Evolutionary conservation across 2,888 invertebrate species (phyloP), one percentile per base, ranked within the genome.

Genomic region (Eulithis prunata): DNA sequence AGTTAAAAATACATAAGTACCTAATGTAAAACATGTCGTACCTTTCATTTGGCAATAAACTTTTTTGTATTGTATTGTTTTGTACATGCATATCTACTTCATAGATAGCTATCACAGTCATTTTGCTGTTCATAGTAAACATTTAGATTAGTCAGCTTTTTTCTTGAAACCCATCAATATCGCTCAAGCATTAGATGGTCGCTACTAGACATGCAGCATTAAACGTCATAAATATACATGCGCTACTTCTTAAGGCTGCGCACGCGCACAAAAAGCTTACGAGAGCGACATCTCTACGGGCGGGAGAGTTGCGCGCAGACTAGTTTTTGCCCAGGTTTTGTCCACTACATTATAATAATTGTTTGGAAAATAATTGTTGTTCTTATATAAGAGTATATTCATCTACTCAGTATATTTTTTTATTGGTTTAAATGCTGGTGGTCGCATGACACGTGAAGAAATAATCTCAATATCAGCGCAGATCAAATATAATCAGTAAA

Each of bases 161-260:
- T 57, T 62, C 53, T 36, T 43, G 38, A 38, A 38, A 41, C 28
- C 56, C 70, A 71, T 72, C 72, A 69, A 75, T 72, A 75, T 75
- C 63, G 68, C 43, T 45, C 52, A 55, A 28, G 47, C 32, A 69
- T 71, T 71, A 72, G 78, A 77, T 78, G 74, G 72, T 79, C 75
- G 80, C 79, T 83, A 84, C 83, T 86, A 76, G 76, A 76, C 70
- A 66, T 72, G 66, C 66, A 75, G 68, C 73, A 78, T 74, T 80
- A 75, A 76, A 74, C 75, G 79, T 79, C 78, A 89, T 89, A 83
- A 85, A 89, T 90, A 88, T 78, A 88, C 88, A 89, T 87, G 78
- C 64, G 71, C 64, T 72, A 68, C 71, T 64, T 71, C 85, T 84
- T 71, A 87, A 82, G 87, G 85, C 72, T 77, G 78, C 57, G 78